Conservation (phyloP, 2,888 invertebrate genomes). For the Lepeophtheirus nordmannii region DNA sequence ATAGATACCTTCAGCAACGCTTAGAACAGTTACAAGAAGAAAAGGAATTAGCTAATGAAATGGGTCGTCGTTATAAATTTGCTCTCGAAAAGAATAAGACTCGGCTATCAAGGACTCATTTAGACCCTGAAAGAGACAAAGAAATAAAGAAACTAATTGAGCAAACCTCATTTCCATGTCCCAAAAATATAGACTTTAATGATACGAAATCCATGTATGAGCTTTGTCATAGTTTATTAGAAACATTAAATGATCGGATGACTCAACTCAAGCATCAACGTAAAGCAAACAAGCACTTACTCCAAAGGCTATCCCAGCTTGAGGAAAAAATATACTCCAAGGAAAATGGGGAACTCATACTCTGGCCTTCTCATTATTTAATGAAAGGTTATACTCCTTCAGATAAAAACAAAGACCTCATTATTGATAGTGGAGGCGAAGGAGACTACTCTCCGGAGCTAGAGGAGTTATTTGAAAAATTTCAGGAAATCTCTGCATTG, state of each 20-base stretch:
- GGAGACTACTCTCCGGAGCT: slow-evolving; percentile 29
- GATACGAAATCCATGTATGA: slow-evolving; percentile 43
- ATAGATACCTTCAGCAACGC: slow-evolving; percentile 65
- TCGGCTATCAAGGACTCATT: background rate
- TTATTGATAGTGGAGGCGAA: slow-evolving; percentile 32
- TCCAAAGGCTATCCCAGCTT: slow-evolving; percentile 60
- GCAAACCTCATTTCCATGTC: slow-evolving; percentile 20
- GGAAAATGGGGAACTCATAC: slow-evolving; percentile 43
- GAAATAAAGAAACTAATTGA: slow-evolving; percentile 1
- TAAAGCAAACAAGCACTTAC: slow-evolving; percentile 68
- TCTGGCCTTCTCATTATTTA: slow-evolving; percentile 50
- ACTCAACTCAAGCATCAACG: slow-evolving; percentile 66
- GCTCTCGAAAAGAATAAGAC: slow-evolving; percentile 22
- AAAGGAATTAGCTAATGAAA: slow-evolving; percentile 54
- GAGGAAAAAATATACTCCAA: slow-evolving; percentile 46
- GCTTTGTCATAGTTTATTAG: slow-evolving; percentile 58
- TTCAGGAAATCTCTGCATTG: background rate
- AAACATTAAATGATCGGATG: slow-evolving; percentile 69
- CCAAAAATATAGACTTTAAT: slow-evolving; percentile 7
- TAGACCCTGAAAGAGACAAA: background rate
- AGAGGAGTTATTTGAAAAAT: slow-evolving; percentile 26
- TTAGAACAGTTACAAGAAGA: slow-evolving; percentile 62
- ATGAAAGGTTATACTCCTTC: slow-evolving; percentile 45
- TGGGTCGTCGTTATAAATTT: slow-evolving; percentile 59
- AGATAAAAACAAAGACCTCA: slow-evolving; percentile 39